Base-by-base conservation (phyloP, 2,888 invertebrate species). In the Proisotoma minuta region DNA sequence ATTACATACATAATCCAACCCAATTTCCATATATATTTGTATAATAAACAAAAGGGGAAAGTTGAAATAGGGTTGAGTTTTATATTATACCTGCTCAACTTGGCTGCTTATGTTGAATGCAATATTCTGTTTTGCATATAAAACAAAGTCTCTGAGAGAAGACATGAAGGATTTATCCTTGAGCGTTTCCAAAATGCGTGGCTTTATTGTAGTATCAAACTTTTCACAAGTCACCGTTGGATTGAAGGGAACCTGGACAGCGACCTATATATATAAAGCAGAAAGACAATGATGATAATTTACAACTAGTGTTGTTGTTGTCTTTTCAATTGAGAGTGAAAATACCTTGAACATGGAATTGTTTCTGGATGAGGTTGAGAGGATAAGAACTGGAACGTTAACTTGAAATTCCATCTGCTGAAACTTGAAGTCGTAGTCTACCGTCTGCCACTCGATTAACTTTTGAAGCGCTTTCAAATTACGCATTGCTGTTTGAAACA, bases 361-460 rank as follows among this genome's bases (percentile, higher is more conserved):
- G n/a, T n/a, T n/a, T n/a, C 12, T 49, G 22, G 52, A 29, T 1
- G 51, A 18, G 24, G 24, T 28, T 1, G 66, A 66, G 2, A 66
- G 15, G 8, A 63, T 47, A 2, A 66, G 29, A 27, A 47, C 34
- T 1, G 63, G 63, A 20, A 59, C 20, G 50, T 66, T 56, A 4
- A 49, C 28, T 1, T 24, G 39, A n/a, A 66, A 5, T n/a, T 40
- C n/a, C 3, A 63, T 60, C 20, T 20, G 34, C 39, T 63, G 61
- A 39, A 61, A 63, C 1, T 48, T 59, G 39, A 59, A 66, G 28
- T 66, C 59, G 28, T 66, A 66, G 43, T 40, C 57, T 1, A 66
- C 61, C 10, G 39, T 40, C 18, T 66, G 63, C 10, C 43, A 27
- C 3, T 15, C 15, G 10, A 66, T 12, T 15, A 66, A 27, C 1